These are phyloP conservation scores for Pitta sordida DNA, from an alignment of 2,113 vertebrate species.

Conservation along the genomic window DNA sequence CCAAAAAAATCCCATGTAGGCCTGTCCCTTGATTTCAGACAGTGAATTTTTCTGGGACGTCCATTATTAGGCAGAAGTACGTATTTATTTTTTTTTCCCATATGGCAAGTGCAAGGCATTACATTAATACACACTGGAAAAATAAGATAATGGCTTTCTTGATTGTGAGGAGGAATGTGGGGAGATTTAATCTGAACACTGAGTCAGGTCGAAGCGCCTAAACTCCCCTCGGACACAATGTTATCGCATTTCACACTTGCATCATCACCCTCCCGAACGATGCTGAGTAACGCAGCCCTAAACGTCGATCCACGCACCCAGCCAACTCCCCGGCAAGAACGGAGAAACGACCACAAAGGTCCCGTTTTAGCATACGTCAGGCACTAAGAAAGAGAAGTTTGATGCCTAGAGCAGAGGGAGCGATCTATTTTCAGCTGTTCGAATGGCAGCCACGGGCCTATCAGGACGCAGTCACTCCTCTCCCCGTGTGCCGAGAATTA, in stretches of 20 bases:
- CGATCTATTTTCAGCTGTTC: conserved; percentile 1
- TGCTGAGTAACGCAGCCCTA: conserved; percentile 36
- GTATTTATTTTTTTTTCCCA: neutral
- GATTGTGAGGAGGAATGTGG: conserved; percentile 6
- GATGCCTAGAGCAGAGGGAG: neutral
- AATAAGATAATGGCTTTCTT: conserved; percentile 47
- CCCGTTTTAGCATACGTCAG: neutral
- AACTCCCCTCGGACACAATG: conserved; percentile 52
- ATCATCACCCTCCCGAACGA: conserved; percentile 2
- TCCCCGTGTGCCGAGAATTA: neutral
- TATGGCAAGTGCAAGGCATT: conserved; percentile 14
- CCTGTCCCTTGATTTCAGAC: neutral
- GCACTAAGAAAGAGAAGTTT: neutral
- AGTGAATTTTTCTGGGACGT: neutral
- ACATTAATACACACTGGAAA: conserved; percentile 45
- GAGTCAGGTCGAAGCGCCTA: conserved; percentile 32
- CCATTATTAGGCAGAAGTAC: neutral
- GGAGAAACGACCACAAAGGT: neutral
- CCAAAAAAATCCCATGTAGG: accelerated
- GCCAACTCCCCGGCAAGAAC: neutral
- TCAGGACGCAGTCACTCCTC: neutral
- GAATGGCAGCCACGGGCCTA: neutral
- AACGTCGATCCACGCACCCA: neutral
- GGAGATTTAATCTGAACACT: conserved; percentile 8
- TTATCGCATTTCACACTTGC: conserved; percentile 41